phyloP scores from a whole-genome alignment of 2,113 vertebrate genomes.

The Myotis davidii region DNA sequence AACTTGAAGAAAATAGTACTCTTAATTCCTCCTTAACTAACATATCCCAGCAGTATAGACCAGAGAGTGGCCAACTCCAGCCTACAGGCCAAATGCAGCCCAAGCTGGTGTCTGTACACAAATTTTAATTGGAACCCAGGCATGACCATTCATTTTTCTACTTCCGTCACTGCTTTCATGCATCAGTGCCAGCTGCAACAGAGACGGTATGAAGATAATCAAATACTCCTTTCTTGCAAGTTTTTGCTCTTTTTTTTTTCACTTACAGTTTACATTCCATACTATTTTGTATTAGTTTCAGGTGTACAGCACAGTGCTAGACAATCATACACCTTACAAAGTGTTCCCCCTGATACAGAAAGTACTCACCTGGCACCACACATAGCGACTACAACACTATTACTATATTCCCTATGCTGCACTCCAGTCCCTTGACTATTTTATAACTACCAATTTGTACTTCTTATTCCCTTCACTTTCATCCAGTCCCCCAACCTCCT shows the following conservation, averaged over 20 bases:
- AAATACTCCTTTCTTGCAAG: neutral
- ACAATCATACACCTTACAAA: neutral
- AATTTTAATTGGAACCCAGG: neutral
- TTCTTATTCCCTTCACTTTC: neutral
- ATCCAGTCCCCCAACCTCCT: neutral
- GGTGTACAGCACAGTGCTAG: neutral
- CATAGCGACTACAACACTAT: neutral
- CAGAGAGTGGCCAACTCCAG: neutral
- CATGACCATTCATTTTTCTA: fast-evolving
- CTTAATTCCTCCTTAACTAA: neutral
- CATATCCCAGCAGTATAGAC: too few species aligned
- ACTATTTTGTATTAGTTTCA: neutral
- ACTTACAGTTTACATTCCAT: neutral
- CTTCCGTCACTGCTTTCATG: neutral
- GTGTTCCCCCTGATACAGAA: fast-evolving
- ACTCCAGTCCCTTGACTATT: neutral
- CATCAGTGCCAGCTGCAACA: neutral
- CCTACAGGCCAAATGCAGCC: fast-evolving
- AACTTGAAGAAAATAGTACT: neutral
- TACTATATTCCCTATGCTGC: neutral
- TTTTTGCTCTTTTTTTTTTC: neutral
- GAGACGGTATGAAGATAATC: neutral
- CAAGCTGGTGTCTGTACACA: neutral
- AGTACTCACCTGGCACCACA: neutral
- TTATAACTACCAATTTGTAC: neutral